Evolutionary conservation across 2,113 vertebrate genomes (phyloP).

Genomic region (Nothobranchius kuhntae): DNA sequence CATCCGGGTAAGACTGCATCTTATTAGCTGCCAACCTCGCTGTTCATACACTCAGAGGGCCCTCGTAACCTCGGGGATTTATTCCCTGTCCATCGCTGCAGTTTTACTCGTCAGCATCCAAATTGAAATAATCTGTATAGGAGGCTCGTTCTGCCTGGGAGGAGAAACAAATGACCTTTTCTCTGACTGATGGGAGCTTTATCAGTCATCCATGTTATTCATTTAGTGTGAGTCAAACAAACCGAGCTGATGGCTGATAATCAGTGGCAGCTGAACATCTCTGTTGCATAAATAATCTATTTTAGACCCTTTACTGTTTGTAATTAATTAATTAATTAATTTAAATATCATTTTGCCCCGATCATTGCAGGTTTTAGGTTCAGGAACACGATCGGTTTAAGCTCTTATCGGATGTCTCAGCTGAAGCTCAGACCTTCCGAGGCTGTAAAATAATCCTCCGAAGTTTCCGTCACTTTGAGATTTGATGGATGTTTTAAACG

Average conservation of each 20-base stretch:
- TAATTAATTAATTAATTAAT: no score
- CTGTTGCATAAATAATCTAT: not conserved
- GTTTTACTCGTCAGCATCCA: not conserved
- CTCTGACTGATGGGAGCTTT: constrained; percentile 29
- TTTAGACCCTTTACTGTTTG: not conserved
- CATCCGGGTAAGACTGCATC: constrained; percentile 71
- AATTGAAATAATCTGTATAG: constrained; percentile 10
- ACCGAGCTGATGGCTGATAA: constrained; percentile 21
- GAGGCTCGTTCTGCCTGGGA: constrained; percentile 1
- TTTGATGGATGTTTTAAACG: not conserved
- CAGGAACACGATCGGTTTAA: not conserved
- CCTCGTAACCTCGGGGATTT: not conserved
- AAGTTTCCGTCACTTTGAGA: constrained; percentile 2
- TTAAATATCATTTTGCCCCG: no score
- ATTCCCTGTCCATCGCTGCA: no score
- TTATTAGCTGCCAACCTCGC: not conserved
- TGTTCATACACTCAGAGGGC: not conserved
- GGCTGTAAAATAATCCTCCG: not conserved
- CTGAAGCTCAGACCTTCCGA: not conserved
- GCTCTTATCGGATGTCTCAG: constrained; percentile 18
- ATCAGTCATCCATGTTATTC: constrained; percentile 30
- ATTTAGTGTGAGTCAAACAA: constrained; percentile 18
- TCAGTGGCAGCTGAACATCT: not conserved
- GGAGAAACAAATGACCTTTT: constrained; percentile 34
- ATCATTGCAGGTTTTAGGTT: no score